phyloP scores from a whole-genome alignment of 2,113 vertebrate species.

The Dromaius novaehollandiae region DNA sequence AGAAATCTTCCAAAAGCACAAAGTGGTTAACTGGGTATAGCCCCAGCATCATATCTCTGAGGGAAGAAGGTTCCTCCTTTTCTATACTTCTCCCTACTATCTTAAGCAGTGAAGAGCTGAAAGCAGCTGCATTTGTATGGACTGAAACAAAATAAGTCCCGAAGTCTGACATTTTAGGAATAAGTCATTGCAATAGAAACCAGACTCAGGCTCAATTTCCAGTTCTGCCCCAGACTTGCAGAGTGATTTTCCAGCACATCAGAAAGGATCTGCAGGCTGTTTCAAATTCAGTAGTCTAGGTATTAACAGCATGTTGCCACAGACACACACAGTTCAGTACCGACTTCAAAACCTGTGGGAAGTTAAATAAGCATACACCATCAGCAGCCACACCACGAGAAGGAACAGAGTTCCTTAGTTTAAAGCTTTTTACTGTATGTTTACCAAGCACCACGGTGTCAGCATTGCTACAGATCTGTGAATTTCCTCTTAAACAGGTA shows the following conservation, averaged over 20 bases:
- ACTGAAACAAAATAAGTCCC: neutral
- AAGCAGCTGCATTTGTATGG: neutral
- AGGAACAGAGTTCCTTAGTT: neutral
- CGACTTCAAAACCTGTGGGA: no score
- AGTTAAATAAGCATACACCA: neutral
- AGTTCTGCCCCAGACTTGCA: neutral
- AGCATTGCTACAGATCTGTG: neutral
- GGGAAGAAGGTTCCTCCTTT: neutral
- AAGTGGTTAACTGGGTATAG: neutral
- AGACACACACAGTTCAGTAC: accelerated
- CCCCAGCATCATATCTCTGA: accelerated
- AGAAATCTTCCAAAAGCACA: neutral
- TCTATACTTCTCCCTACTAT: neutral
- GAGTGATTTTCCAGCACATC: neutral
- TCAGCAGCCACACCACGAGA: neutral
- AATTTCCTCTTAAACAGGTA: accelerated
- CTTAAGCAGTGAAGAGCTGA: neutral
- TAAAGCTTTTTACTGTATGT: accelerated
- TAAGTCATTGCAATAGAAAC: neutral
- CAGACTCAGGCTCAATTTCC: neutral
- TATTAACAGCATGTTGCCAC: neutral
- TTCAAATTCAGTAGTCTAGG: neutral
- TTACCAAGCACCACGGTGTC: accelerated
- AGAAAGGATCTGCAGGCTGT: neutral
- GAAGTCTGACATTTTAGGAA: neutral